Conservation (phyloP, 2,888 invertebrate genomes). For the Polymixis flavicincta region DNA sequence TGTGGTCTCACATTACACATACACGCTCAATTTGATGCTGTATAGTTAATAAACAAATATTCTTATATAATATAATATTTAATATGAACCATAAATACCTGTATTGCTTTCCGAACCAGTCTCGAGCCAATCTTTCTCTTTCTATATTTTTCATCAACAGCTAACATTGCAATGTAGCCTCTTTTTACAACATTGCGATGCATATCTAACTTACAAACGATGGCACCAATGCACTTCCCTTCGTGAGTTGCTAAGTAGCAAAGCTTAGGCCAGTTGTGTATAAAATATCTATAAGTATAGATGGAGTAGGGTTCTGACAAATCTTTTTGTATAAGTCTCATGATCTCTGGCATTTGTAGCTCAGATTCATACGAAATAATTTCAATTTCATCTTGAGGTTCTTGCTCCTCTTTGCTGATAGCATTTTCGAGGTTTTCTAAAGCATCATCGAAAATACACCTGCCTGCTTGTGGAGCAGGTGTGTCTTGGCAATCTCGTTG, state of each 20-base stretch:
- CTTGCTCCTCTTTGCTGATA: slow-evolving; percentile 72
- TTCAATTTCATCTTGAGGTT: slow-evolving; percentile 80
- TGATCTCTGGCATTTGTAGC: slow-evolving; percentile 99
- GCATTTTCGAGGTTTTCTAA: slow-evolving; percentile 74
- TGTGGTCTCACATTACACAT: neutral
- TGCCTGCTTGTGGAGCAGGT: slow-evolving; percentile 68
- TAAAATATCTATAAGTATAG: slow-evolving; percentile 99
- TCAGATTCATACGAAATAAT: slow-evolving; percentile 96
- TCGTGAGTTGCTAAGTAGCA: slow-evolving; percentile 98
- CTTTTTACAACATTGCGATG: slow-evolving; percentile 97
- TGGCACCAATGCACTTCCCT: slow-evolving; percentile 98
- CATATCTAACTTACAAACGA: slow-evolving; percentile 99
- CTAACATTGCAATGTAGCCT: slow-evolving; percentile 99
- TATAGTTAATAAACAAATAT: neutral
- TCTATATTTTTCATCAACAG: slow-evolving; percentile 98
- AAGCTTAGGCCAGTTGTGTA: slow-evolving; percentile 99
- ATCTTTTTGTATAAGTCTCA: slow-evolving; percentile 99
- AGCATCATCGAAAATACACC: slow-evolving; percentile 74
- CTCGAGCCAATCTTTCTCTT: slow-evolving; percentile 98
- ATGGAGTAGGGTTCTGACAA: slow-evolving; percentile 99
- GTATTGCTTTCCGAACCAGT: slow-evolving; percentile 94
- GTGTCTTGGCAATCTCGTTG: slow-evolving; percentile 68
- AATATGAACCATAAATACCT: slow-evolving; percentile 79
- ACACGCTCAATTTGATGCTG: neutral
- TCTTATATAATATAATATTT: neutral